Base-by-base conservation (phyloP, 2,113 vertebrate genomes). In the Anguilla rostrata region DNA sequence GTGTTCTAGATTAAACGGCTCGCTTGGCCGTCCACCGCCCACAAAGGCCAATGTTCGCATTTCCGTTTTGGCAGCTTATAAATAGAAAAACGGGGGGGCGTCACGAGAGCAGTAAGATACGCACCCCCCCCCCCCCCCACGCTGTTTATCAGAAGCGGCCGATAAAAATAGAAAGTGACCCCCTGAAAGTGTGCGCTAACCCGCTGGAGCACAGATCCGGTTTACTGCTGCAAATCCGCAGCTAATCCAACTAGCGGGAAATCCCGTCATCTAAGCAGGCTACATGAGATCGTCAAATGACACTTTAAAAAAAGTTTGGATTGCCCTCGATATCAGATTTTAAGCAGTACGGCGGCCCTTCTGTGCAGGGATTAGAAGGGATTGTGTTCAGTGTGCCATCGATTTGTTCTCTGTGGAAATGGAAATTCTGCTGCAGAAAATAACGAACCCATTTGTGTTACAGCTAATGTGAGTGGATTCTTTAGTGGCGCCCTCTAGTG, bases 191-290 rank as follows among this genome's bases (percentile, higher is more conserved):
- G 63, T 71, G 7, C 11, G 26, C 71, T 75, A 75, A 75, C 71
- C 11, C 6, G 71, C 71, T 75, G 71, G 26, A 34, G 71, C 9
- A 75, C 26, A 75, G 71, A 75, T 75, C 71, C 26, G n/a, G 9
- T 75, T 75, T 75, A 75, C 5, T 34, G 1, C 71, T 75, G 71
- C 86, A 88, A 82, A 82, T 80, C 39, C 5, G 57, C 43, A 81
- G 66, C 81, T 89, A 86, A 90, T 90, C 83, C 83, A 86, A 84
- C 89, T 90, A 87, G 83, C 57, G 87, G 83, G 7, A 34, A 81
- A 83, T 16, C 83, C 34, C 85, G 88, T 34, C 11, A 75, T 29
- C 71, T 29, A 75, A 29, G 26, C 9, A 34, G 29, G 71, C 71
- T 75, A 75, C 26, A 5, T n/a, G 9, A 34, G n/a, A 75, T 26